These are phyloP conservation scores for Bombus picipes DNA, from an alignment of 1,140 invertebrate genomes.

Conservation along the genomic window DNA sequence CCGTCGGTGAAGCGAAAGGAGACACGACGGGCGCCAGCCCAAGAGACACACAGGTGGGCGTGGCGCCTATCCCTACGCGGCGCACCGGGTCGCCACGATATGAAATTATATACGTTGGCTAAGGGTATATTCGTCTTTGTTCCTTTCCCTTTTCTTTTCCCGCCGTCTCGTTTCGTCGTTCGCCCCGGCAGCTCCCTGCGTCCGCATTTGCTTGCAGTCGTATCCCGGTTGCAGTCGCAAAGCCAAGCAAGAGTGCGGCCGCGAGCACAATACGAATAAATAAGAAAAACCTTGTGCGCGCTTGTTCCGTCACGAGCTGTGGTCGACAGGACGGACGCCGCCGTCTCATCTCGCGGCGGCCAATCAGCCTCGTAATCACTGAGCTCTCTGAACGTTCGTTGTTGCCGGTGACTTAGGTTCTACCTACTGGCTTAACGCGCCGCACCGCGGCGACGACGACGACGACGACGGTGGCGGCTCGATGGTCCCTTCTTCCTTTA, in stretches of 20 bases:
- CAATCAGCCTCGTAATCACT: constrained; percentile 79
- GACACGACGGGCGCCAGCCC: constrained; percentile 57
- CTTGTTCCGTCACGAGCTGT: constrained; percentile 79
- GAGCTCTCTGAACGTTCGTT: constrained; percentile 72
- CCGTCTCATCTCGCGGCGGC: constrained; percentile 78
- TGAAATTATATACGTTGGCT: constrained; percentile 75
- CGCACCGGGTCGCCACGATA: constrained; percentile 70
- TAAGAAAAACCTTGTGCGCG: constrained; percentile 72
- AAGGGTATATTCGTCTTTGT: constrained; percentile 54
- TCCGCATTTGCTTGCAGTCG: constrained; percentile 30
- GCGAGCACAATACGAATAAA: constrained; percentile 69
- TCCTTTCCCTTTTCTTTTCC: constrained; percentile 34
- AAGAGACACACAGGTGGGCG: constrained; percentile 73
- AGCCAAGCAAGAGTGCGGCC: constrained; percentile 39
- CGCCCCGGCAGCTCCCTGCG: constrained; percentile 5
- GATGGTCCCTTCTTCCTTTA: constrained; percentile 20
- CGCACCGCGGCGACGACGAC: constrained; percentile 37
- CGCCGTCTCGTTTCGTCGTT: constrained; percentile 14
- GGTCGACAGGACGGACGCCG: constrained; percentile 75
- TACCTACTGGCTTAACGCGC: constrained; percentile 66
- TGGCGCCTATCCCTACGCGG: constrained; percentile 77
- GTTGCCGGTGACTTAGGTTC: constrained; percentile 64
- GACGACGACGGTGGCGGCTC: constrained; percentile 16
- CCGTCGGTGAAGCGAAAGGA: constrained; percentile 59
- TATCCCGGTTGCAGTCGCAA: constrained; percentile 64